Conservation (phyloP, 2,113 vertebrate genomes). For the Hypanus sabinus region DNA sequence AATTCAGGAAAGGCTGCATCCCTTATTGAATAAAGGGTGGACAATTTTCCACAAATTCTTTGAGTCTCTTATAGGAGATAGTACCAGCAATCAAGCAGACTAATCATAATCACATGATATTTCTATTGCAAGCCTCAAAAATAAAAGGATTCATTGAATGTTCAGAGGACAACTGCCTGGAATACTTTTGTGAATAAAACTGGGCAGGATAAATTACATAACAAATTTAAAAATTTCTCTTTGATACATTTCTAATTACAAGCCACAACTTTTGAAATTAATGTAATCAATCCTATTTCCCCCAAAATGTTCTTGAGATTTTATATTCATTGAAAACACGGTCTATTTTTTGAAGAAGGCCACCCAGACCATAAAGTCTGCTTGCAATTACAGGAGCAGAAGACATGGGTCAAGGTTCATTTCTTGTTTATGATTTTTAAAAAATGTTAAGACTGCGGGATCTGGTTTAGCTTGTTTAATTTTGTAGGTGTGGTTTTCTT, state of each 20-base stretch:
- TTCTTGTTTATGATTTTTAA: neutral
- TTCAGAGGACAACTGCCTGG: neutral
- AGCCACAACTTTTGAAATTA: neutral
- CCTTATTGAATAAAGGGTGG: too few relatives aligned
- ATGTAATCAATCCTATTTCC: neutral
- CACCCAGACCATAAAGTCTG: neutral
- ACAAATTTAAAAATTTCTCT: neutral
- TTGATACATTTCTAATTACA: neutral
- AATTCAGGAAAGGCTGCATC: too few relatives aligned
- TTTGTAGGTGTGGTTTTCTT: neutral
- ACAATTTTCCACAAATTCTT: too few relatives aligned
- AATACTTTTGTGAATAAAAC: neutral
- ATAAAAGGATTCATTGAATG: neutral
- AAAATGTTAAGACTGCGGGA: neutral
- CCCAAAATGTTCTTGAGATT: neutral
- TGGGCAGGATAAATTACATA: neutral
- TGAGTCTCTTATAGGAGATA: too few relatives aligned
- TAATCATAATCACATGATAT: too few relatives aligned
- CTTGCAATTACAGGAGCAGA: neutral
- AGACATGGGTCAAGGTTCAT: neutral
- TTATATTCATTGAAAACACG: neutral
- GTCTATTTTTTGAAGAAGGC: neutral
- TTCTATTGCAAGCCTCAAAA: neutral
- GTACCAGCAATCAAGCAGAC: too few relatives aligned
- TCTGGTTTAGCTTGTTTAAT: neutral